Conservation (phyloP, 2,113 vertebrate genomes). For the Panthera leo region DNA sequence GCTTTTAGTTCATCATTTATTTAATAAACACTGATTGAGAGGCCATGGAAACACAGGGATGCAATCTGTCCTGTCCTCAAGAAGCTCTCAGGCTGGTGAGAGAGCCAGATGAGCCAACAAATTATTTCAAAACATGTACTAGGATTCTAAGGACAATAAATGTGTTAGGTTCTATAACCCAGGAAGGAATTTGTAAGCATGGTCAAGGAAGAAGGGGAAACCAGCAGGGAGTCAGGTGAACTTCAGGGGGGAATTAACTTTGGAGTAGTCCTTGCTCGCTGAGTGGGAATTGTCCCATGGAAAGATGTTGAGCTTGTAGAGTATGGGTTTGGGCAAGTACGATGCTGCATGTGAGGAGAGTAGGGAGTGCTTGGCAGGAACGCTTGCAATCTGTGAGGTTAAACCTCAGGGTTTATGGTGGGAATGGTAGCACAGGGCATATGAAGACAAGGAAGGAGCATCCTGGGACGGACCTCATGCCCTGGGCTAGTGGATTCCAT, state of each 20-base stretch:
- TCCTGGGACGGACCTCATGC: too few species aligned
- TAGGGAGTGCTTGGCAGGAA: not conserved
- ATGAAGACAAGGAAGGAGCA: not conserved
- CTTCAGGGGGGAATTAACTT: not conserved
- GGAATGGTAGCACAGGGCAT: not conserved
- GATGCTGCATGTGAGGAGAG: accelerated
- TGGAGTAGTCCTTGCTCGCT: not conserved
- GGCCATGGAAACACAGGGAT: not conserved
- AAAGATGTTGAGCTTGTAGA: not conserved
- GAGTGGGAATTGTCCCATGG: not conserved
- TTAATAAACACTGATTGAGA: not conserved
- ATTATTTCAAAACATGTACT: not conserved
- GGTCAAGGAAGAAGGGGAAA: not conserved
- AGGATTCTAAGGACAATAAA: not conserved
- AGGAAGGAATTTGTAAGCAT: not conserved
- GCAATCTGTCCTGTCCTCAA: not conserved
- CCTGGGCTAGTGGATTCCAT: not conserved
- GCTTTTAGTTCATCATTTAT: not conserved
- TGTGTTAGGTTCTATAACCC: not conserved
- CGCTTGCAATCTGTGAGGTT: not conserved
- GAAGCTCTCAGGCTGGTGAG: not conserved
- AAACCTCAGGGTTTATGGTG: not conserved
- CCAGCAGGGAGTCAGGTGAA: not conserved
- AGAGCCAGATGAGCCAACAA: not conserved
- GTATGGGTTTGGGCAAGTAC: not conserved